A percentile compares a stretch with the other conserved stretches of the same genome.
Evolutionary conservation across 92 coral and sea anemone genomes (phyloP).

Genomic region (Parazoanthus darwini): DNA sequence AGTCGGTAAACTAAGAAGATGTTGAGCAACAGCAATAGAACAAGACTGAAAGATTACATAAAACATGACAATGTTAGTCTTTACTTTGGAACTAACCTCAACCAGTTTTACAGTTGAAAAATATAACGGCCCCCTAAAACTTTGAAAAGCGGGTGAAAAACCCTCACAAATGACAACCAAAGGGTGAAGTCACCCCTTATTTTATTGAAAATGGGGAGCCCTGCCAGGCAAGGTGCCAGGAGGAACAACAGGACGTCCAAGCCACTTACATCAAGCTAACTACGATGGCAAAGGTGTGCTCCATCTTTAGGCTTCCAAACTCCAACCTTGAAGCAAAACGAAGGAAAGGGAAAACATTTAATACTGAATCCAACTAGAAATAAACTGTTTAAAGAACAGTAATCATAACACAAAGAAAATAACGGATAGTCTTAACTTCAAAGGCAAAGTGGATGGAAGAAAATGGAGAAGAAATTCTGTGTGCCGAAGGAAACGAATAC

Average conservation of each 20-base stretch:
- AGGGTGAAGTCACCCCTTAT: too few species aligned
- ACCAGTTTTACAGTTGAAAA: too few species aligned
- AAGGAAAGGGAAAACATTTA: not conserved
- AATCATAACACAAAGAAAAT: not conserved
- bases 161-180: too few species aligned
- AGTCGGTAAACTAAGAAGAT: conserved; percentile 81
- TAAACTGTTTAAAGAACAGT: not conserved
- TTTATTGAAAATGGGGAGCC: too few species aligned
- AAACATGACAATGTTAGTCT: not conserved
- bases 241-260: not conserved
- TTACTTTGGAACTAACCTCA: too few species aligned
- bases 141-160: too few species aligned
- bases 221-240: not conserved
- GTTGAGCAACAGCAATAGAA: conserved; percentile 70
- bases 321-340: conserved; percentile 4
- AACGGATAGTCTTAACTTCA: too few species aligned
- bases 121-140: too few species aligned
- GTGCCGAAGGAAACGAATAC: not conserved
- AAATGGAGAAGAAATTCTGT: too few species aligned
- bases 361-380: not conserved
- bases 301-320: conserved; percentile 19
- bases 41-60: conserved; percentile 53
- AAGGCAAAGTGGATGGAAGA: too few species aligned
- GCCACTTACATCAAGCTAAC: conserved; percentile 71
- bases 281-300: conserved; percentile 57